Evolutionary conservation across 2,797 vertebrate genomes (phyloP), one percentile per base, ranked within the genome.

Genomic region (Leuciscus waleckii): DNA sequence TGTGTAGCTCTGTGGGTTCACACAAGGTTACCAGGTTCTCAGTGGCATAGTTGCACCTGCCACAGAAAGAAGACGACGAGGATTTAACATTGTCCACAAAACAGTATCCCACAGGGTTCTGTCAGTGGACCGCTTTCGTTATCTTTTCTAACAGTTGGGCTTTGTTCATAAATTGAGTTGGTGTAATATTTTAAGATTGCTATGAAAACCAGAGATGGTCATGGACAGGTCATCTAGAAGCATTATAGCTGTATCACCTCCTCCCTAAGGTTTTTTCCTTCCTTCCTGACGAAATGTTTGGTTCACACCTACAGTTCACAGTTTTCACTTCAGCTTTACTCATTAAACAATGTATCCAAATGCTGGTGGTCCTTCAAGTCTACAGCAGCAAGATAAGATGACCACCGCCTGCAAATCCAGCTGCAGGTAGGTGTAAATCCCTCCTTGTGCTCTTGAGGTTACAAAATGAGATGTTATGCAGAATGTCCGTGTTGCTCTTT

Each of bases 11-110:
- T 88, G 90, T 2, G 81, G 91, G 95, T 95, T 95, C 94, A 95
- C 41, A 76, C 13, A 89, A 93, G 95, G 94, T 95, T 88, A 93
- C 79, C 41, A 81, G 91, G 92, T 94, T 95, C 94, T 95, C 94
- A 94, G 87, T 92, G 92, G 93, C 93, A 70, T 79, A 85, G 87
- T 80, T 90, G 87, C 93, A 93, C 89, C 92, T 91, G 88, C 89
- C 88, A 90, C 90, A 91, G 37, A 87, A 90, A 68, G 83, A 91
- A 80, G 81, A 90, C 80, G 78, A 82, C 87, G 88, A 67, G 85
- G 81, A 92, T 93, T 83, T 90, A 91, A 92, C 88, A 89, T 86
- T 81, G 89, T 91, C 93, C 90, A 83, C 88, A 89, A 84, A 37
- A 85, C 78, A 84, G 86, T 83, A 87, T 87, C 79, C 87, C 61